Evolutionary conservation across 2,888 invertebrate genomes (phyloP).

Genomic region (Holacanthella duospinosa): DNA sequence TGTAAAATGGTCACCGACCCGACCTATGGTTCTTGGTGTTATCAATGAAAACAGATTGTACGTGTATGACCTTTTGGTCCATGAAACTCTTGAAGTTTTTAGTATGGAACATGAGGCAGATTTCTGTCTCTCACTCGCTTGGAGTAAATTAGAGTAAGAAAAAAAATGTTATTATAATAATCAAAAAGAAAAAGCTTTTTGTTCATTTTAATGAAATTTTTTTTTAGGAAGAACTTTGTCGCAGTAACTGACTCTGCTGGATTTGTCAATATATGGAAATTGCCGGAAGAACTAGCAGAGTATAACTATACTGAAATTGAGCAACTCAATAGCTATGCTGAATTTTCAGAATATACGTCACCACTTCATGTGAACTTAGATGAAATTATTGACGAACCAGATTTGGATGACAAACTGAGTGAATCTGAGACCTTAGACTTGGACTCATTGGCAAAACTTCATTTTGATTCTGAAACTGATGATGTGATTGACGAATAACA

Average conservation of each 20-base stretch:
- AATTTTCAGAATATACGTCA: too few species aligned
- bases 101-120: conserved; percentile 17
- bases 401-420: too few species aligned
- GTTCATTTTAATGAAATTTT: too few species aligned
- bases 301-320: background rate
- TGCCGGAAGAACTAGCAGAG: conserved; percentile 15
- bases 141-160: conserved; percentile 23
- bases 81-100: conserved; percentile 12
- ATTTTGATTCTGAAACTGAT: too few species aligned
- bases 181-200: background rate
- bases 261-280: conserved; percentile 29
- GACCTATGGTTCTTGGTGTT: conserved; percentile 30
- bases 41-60: conserved; percentile 15
- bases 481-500: too few species aligned
- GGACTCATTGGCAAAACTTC: too few species aligned
- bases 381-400: too few species aligned
- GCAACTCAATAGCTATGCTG: background rate
- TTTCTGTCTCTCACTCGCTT: conserved; percentile 16
- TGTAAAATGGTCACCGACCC: conserved; percentile 26
- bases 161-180: background rate
- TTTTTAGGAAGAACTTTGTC: conserved; percentile 17
- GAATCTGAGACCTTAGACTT: too few species aligned
- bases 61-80: conserved; percentile 23
- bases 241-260: conserved; percentile 24
- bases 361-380: too few species aligned